Percentiles rank a stretch among this genome's conserved stretches.
phyloP scores from a whole-genome alignment of 2,888 invertebrate species.

The Melipona bicolor region DNA sequence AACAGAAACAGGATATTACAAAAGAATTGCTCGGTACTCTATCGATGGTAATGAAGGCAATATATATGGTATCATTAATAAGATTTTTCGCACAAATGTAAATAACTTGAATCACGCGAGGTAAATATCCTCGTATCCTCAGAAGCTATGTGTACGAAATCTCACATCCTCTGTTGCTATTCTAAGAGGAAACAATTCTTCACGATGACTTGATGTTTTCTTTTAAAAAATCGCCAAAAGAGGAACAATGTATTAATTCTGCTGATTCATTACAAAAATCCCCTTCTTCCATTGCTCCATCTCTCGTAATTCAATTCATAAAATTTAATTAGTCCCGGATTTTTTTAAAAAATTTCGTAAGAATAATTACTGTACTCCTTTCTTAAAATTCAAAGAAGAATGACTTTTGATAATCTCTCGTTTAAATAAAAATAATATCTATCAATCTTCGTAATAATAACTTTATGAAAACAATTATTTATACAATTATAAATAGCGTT shows the following conservation, averaged over 20 bases:
- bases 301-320: neutral
- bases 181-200: conserved; percentile 23
- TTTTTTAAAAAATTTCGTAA: neutral
- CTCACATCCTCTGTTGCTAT: neutral
- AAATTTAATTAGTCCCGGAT: neutral
- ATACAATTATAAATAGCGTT: no score
- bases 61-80: neutral
- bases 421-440: no score
- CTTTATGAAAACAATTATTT: no score
- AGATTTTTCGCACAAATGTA: neutral
- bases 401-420: no score
- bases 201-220: conserved; percentile 5
- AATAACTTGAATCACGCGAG: conserved; percentile 9
- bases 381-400: no score
- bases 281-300: neutral
- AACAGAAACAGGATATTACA: conserved; percentile 8
- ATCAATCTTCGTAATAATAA: no score
- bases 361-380: no score
- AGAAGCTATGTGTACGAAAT: neutral
- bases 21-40: neutral
- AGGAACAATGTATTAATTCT: neutral
- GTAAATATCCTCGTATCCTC: neutral
- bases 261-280: neutral
- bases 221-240: neutral
- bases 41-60: neutral